Evolutionary conservation across 2,888 invertebrate genomes (phyloP), one percentile per base, ranked within the genome.

Genomic region (Pristionchus maxplancki): DNA sequence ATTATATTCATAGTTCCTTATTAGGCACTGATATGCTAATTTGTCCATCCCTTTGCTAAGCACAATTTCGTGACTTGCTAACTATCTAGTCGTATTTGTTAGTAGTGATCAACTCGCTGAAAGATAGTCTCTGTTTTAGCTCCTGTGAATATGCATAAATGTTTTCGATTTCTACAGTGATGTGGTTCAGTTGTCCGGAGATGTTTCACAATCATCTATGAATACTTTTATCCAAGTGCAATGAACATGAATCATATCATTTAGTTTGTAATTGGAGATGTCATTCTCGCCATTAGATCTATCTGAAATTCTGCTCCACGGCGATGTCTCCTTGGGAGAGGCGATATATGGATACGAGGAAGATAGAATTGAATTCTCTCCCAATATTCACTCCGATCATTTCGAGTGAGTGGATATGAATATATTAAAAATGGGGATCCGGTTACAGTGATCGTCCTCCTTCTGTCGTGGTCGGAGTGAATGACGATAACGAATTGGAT

Each of bases 101-200:
- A 74, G 24, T 74, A 74, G 64, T 28, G 64, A 58, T 28, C n/a
- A 28, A 31, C 74, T 40, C 74, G 11, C 20, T 40, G 20, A 37
- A 24, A 20, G 8, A 2, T 40, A 1, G 1, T 15, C 74, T 40
- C 4, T 31, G 40, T 74, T 74, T 71, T 74, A 74, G 74, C 74
- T 74, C 40, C 9, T 74, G 74, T 74, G 74, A 40, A 40, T 74
- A 74, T 74, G 74, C 74, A 74, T 74, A 74, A 74, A 74, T 40
- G 34, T 34, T 40, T 74, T 34, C 34, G 8, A 67, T 17, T 34
- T 24, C 20, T 58, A 58, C 13, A 34, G 13, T 67, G 6, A 67
- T 67, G n/a, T 28, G 8, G 0, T 28, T 67, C 20, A 13, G 28
- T 64, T 64, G 28, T 31, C 9, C 6, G 28, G 31, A 64, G 28